phyloP scores from a whole-genome alignment of 2,113 vertebrate species.

The Anser brachyrhynchus region DNA sequence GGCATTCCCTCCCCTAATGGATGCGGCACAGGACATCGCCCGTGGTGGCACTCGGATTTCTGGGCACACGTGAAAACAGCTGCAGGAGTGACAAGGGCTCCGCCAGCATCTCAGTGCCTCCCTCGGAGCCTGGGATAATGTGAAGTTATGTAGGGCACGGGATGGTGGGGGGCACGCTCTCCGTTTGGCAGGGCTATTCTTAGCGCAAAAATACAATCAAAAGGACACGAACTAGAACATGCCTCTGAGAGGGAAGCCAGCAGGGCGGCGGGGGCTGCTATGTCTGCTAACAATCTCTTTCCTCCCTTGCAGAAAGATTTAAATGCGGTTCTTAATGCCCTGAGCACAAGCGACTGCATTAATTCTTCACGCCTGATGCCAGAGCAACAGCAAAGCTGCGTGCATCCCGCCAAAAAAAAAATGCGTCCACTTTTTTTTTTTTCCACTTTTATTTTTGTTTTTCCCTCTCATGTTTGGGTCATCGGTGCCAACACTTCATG shows the following conservation, averaged over 20 bases:
- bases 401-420: neutral
- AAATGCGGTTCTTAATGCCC: neutral
- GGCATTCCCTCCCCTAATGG: neutral
- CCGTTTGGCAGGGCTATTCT: neutral
- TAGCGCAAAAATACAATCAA: neutral
- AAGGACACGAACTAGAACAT: neutral
- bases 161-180: neutral
- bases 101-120: neutral
- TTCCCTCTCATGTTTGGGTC: no score
- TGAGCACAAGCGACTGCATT: neutral
- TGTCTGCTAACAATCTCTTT: neutral
- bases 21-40: neutral
- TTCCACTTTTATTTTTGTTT: no score
- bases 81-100: neutral
- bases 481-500: no score
- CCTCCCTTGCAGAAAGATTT: neutral
- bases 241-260: neutral
- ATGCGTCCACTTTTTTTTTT: no score
- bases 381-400: neutral
- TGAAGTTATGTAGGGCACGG: neutral
- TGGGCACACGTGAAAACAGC: neutral
- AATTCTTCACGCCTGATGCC: neutral
- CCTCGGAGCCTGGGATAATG: neutral
- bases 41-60: neutral
- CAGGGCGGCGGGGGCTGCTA: neutral